phyloP scores from a whole-genome alignment of 1,140 invertebrate genomes.

The Tyrophagus putrescentiae region DNA sequence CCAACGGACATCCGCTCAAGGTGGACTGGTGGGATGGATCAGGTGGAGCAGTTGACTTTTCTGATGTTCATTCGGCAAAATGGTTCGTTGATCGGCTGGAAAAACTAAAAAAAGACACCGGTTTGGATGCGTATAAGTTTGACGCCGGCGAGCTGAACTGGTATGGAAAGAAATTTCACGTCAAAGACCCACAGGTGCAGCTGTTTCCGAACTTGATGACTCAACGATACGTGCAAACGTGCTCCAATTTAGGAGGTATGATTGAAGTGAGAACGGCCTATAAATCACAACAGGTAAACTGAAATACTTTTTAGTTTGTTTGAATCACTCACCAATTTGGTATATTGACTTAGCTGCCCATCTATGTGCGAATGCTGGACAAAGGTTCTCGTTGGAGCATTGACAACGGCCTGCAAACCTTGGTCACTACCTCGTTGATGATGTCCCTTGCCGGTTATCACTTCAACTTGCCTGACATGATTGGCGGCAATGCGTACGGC shows the following conservation, averaged over 20 bases:
- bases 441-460: slow-evolving; percentile 56
- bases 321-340: too few species aligned
- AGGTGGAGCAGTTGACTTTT: slow-evolving; percentile 55
- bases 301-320: too few species aligned
- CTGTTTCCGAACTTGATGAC: slow-evolving; percentile 47
- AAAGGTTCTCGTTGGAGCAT: slow-evolving; percentile 60
- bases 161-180: slow-evolving; percentile 32
- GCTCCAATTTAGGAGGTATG: slow-evolving; percentile 39
- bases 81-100: slow-evolving; percentile 56
- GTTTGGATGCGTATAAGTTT: slow-evolving; percentile 76
- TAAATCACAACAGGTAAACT: slow-evolving; percentile 35
- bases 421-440: slow-evolving; percentile 61
- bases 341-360: too few species aligned
- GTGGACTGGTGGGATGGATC: slow-evolving; percentile 70
- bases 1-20: slow-evolving; percentile 33
- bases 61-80: slow-evolving; percentile 48
- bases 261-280: background rate
- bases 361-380: slow-evolving; percentile 76
- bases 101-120: slow-evolving; percentile 42
- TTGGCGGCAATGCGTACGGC: slow-evolving; percentile 63
- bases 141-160: slow-evolving; percentile 67
- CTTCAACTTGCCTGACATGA: slow-evolving; percentile 74
- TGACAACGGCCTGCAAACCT: slow-evolving; percentile 56
- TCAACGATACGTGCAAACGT: slow-evolving; percentile 46
- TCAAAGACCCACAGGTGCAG: slow-evolving; percentile 29